Evolutionary conservation across 1,140 invertebrate genomes (phyloP), one percentile per base, ranked within the genome.

Genomic region (Ceratoteleas bidentatus): DNA sequence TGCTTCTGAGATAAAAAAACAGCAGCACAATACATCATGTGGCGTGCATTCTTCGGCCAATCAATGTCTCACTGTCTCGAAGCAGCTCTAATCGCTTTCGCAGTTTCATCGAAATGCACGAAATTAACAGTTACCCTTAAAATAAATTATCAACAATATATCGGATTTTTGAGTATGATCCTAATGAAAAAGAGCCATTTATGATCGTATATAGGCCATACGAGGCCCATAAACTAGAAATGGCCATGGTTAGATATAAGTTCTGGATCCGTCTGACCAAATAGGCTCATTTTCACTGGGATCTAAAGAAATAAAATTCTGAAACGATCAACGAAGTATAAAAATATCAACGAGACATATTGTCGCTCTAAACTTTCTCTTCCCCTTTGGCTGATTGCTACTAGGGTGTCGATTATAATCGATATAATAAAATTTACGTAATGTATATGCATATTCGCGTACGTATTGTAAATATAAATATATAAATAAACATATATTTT

Each of bases 401-500:
- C 70, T 80, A 74, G 61, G 66, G 64, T 49, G 13, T 50, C 49
- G 61, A 78, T 69, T 43, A 13, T 36, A 43, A 10, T 4, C 32
- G 33, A 52, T 70, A 53, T 60, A 57, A 47, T 56, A 36, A 64
- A 61, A 56, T 49, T 33, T 64, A 73, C 14, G 36, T 54, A 32
- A 62, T 73, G 61, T 70, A 50, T 58, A 61, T 73, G 33, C 13
- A 13, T 33, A 61, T 45, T 32, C 38, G 53, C 40, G 40, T 69
- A 52, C 45, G 24, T 53, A 47, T 50, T 70, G 38, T 81, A 66
- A 66, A 53, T 72, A 77, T 62, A 64, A 56, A 77, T 64, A 65
- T 78, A 69, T 58, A 70, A 53, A 74, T 61, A 68, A 56, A 69
- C 47, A 74, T 62, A 73, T 73, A 54, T 77, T 24, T 24, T 24